Conservation (phyloP, 2,888 invertebrate genomes). For the Gortyna flavago region DNA sequence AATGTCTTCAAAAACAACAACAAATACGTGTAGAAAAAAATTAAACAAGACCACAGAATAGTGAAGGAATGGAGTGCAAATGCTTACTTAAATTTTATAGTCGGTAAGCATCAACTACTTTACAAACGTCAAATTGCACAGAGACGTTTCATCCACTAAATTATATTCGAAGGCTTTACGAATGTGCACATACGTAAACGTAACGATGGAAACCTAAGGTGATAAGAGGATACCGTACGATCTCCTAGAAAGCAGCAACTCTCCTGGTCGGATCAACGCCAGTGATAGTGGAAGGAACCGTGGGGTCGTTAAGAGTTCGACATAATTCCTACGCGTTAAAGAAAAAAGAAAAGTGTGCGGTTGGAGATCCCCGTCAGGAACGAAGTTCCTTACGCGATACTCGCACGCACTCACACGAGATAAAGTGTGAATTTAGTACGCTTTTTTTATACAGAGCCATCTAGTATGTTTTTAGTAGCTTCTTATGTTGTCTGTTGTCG, state of each 20-base stretch:
- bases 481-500: too few species aligned
- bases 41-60: neutral
- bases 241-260: neutral
- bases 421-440: too few species aligned
- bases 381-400: too few species aligned
- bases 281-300: neutral
- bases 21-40: neutral
- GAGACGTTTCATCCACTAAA: neutral
- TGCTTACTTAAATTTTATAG: neutral
- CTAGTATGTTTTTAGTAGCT: too few species aligned
- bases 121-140: neutral
- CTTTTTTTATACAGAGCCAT: too few species aligned
- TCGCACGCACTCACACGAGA: too few species aligned
- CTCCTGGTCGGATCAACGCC: neutral
- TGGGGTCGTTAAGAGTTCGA: neutral
- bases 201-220: neutral
- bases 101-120: neutral
- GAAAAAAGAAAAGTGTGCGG: neutral
- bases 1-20: neutral
- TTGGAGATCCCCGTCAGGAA: too few species aligned
- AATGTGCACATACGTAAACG: neutral
- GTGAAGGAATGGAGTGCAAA: slow-evolving; percentile 8
- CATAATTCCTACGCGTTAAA: neutral
- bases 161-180: neutral
- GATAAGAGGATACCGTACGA: neutral